Evolutionary conservation across 1,140 invertebrate genomes (phyloP), one percentile per base, ranked within the genome.

Genomic region (Drosophila sp.): DNA sequence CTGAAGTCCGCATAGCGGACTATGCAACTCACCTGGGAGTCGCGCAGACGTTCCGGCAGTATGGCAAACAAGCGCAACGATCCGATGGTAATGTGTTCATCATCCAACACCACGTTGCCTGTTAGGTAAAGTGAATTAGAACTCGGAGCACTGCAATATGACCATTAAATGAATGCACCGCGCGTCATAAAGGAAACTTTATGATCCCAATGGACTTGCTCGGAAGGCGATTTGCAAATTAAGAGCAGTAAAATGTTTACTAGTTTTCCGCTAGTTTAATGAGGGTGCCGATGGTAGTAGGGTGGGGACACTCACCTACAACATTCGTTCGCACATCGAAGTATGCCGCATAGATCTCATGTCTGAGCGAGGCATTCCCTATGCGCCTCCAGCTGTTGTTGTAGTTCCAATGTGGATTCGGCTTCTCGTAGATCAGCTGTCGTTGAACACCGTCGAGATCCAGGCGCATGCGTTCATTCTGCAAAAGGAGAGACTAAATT

Each of bases 301-400:
- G 17, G 17, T 17, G 17, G 17, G 17, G 17, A 17, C 2, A 60
- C 72, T 82, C 58, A 91, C 91, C 68, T 41, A 90, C 58, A 10
- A 92, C 76, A 56, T 91, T 80, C 29, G 85, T 81, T 25, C 91
- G 66, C 4, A 60, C 40, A 90, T 92, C 91, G 32, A 92, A 92
- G 56, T 91, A 92, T 1, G 91, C 91, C 2, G 91, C 80, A 55
- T 90, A 92, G 11, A 92, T 86, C 32, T 90, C 76, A 40, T 91
- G 90, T 17, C 82, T 50, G 5, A 79, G 55, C 2, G 78, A 54
- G 8, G 76, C 33, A 30, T 90, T 83, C 0, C 91, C 91, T 4
- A 92, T 90, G n/a, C 63, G 62, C 1, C 85, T 78, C 91, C 91
- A 92, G 33, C 76, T 83, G 61, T 92, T 91, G 61, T 66, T 84